phyloP scores from a whole-genome alignment of 2,888 invertebrate species.

The Plagodis pulveraria region DNA sequence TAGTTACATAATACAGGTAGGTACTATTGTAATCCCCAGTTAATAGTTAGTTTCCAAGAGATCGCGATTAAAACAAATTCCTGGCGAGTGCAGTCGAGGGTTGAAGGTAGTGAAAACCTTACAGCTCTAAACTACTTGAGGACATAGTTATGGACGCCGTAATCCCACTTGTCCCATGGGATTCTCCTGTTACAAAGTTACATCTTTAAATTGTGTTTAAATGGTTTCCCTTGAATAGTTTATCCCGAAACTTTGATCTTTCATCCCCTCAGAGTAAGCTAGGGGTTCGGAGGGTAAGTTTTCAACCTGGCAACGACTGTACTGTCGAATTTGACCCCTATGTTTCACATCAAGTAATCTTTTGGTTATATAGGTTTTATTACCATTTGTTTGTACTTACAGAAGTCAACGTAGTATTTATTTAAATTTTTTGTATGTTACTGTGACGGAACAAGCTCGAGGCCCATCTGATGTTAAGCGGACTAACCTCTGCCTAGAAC shows the following conservation, averaged over 20 bases:
- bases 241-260: constrained; percentile 31
- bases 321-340: constrained; percentile 8
- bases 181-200: constrained; percentile 16
- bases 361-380: no score
- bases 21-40: no score
- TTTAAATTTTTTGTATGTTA: no score
- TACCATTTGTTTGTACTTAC: no score
- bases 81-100: no score
- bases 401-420: no score
- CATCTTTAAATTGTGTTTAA: constrained; percentile 27
- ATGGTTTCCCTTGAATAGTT: constrained; percentile 28
- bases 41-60: no score
- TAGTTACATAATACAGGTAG: no score
- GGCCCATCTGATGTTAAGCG: no score
- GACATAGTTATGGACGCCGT: background rate
- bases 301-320: constrained; percentile 18
- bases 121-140: background rate
- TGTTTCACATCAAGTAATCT: constrained; percentile 2
- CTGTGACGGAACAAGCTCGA: no score
- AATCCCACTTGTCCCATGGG: constrained; percentile 10
- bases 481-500: no score
- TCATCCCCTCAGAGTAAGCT: constrained; percentile 14
- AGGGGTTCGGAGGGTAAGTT: constrained; percentile 7
- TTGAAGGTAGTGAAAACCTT: background rate
- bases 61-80: no score